phyloP scores from a whole-genome alignment of 2,888 invertebrate species.

The Drosophila lacicola region DNA sequence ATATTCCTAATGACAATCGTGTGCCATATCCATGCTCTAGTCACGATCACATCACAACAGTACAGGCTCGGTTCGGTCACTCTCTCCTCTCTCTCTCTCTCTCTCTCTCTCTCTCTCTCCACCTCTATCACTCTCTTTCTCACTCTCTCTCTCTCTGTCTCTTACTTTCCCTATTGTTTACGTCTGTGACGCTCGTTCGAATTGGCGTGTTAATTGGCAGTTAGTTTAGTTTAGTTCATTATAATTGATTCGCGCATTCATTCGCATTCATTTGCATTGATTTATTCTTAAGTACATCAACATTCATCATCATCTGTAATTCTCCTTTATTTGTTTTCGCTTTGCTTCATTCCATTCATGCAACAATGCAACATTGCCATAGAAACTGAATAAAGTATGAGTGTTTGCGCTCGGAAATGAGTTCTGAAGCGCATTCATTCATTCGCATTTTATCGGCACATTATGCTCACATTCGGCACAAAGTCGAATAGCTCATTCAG shows the following conservation, averaged over 20 bases:
- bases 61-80: slow-evolving; percentile 43
- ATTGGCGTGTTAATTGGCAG: slow-evolving; percentile 73
- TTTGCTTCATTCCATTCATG: slow-evolving; percentile 47
- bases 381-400: slow-evolving; percentile 2
- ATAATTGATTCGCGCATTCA: slow-evolving; percentile 55
- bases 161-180: slow-evolving; percentile 23
- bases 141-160: slow-evolving; percentile 6
- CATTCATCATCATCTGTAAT: slow-evolving; percentile 35
- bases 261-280: slow-evolving; percentile 36
- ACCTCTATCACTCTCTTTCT: slow-evolving; percentile 5
- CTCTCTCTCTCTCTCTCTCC: background rate
- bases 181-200: slow-evolving; percentile 39
- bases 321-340: slow-evolving; percentile 44
- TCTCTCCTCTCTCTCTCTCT: slow-evolving; percentile 7
- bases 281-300: slow-evolving; percentile 27
- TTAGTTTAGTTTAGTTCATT: slow-evolving; percentile 55
- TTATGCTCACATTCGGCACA: slow-evolving; percentile 19
- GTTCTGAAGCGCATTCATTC: background rate
- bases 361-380: slow-evolving; percentile 24
- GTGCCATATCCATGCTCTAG: background rate
- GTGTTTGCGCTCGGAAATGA: background rate
- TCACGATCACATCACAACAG: slow-evolving; percentile 22
- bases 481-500: slow-evolving; percentile 41
- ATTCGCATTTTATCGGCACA: background rate
- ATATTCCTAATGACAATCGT: slow-evolving; percentile 4